These are phyloP conservation scores for Lepidocolaptes lacrymiger DNA, from an alignment of 2,797 vertebrate species.

Conservation along the genomic window DNA sequence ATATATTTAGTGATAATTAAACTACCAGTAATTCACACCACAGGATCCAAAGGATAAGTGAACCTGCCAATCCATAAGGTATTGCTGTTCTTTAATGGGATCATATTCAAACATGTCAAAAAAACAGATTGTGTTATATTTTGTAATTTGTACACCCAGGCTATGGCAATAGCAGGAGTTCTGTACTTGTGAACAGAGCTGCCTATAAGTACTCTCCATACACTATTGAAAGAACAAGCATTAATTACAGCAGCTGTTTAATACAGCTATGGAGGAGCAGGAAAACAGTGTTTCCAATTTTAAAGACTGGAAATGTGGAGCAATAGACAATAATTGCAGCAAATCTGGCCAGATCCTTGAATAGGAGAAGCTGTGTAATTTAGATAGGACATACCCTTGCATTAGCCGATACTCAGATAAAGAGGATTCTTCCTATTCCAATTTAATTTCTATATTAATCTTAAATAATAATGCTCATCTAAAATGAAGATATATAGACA, in stretches of 20 bases:
- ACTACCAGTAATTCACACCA: neutral
- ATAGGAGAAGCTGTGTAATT: neutral
- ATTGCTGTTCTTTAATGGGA: neutral
- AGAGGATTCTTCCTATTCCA: neutral
- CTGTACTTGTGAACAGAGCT: neutral
- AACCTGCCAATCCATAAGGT: neutral
- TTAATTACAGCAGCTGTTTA: neutral
- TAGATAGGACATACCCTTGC: neutral
- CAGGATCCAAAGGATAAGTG: neutral
- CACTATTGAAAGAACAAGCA: neutral
- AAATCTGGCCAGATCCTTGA: neutral
- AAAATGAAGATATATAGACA: neutral
- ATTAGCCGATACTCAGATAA: neutral
- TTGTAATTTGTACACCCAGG: accelerated
- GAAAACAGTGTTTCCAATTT: neutral
- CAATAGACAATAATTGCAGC: neutral
- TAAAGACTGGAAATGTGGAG: neutral
- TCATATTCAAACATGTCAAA: neutral
- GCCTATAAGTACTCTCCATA: neutral
- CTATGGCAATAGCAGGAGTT: neutral
- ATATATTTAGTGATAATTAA: neutral
- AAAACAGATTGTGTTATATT: neutral
- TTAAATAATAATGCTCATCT: neutral
- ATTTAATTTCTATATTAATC: neutral
- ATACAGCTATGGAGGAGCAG: neutral